Percentiles rank a stretch among this genome's conserved stretches.
Evolutionary conservation across 2,888 invertebrate species (phyloP).

Genomic region (Microchrysa polita): DNA sequence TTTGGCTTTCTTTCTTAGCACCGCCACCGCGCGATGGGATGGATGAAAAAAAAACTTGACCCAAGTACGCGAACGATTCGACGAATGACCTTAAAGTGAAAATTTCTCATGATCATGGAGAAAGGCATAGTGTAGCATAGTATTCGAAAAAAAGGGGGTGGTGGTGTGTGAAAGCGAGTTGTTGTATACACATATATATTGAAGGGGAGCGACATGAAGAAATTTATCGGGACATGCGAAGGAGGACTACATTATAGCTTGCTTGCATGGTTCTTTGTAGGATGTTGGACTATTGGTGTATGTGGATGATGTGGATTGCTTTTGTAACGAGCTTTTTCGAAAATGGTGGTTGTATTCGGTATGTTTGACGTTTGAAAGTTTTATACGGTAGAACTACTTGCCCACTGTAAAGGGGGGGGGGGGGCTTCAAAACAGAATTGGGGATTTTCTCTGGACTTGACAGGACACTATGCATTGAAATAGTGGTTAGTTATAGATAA

Average conservation of each 20-base stretch:
- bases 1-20: too few species aligned
- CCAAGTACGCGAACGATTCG: conserved; percentile 36
- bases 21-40: neutral
- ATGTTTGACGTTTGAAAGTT: neutral
- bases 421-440: too few species aligned
- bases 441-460: too few species aligned
- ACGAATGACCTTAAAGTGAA: conserved; percentile 50
- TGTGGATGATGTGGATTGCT: neutral
- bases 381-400: too few species aligned
- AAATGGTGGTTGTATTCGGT: conserved; percentile 3
- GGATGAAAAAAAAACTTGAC: conserved; percentile 33
- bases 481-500: too few species aligned
- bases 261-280: too few species aligned
- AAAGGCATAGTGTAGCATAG: too few species aligned
- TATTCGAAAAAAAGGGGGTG: neutral
- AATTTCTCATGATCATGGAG: conserved; percentile 38
- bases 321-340: neutral
- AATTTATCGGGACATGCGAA: conserved; percentile 25
- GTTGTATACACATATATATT: too few species aligned
- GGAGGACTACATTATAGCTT: neutral
- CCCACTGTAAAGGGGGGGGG: too few species aligned
- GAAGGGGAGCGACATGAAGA: neutral
- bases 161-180: neutral
- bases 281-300: neutral
- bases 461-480: too few species aligned